A percentile compares a stretch with the other conserved stretches of the same genome.
Conservation (phyloP, 2,113 vertebrate genomes). For the Mustela lutreola region DNA sequence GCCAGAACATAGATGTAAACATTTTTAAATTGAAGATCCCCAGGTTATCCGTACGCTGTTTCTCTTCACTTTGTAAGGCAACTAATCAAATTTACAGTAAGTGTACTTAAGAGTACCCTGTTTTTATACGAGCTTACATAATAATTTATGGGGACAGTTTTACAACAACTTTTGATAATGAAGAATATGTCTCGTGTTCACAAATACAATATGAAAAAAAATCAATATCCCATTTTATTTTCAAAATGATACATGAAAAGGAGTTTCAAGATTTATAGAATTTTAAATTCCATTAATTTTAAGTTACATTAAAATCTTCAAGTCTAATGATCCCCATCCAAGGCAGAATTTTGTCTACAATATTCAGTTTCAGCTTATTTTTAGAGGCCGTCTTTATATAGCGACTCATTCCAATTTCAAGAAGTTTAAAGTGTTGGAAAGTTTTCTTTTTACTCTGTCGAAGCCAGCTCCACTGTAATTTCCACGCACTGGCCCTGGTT, state of each 20-base stretch:
- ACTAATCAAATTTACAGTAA: not conserved
- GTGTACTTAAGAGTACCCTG: not conserved
- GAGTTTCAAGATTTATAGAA: constrained; percentile 29
- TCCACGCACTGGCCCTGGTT: not conserved
- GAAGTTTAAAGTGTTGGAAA: not conserved
- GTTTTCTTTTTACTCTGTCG: constrained; percentile 38
- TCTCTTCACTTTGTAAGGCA: not conserved
- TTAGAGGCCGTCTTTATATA: constrained; percentile 37
- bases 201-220: constrained; percentile 54
- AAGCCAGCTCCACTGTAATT: not conserved
- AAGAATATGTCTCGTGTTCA: not conserved
- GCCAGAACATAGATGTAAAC: not conserved
- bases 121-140: not conserved
- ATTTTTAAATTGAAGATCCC: not conserved
- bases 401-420: constrained; percentile 31
- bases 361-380: constrained; percentile 46
- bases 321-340: not conserved
- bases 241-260: constrained; percentile 31
- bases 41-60: not conserved
- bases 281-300: constrained; percentile 37
- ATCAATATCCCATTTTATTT: constrained; percentile 68
- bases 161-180: constrained; percentile 40
- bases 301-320: constrained; percentile 44
- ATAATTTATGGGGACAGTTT: constrained; percentile 11
- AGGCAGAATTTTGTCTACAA: constrained; percentile 33